phyloP scores from a whole-genome alignment of 2,797 vertebrate genomes.

The Manis crassicaudata region DNA sequence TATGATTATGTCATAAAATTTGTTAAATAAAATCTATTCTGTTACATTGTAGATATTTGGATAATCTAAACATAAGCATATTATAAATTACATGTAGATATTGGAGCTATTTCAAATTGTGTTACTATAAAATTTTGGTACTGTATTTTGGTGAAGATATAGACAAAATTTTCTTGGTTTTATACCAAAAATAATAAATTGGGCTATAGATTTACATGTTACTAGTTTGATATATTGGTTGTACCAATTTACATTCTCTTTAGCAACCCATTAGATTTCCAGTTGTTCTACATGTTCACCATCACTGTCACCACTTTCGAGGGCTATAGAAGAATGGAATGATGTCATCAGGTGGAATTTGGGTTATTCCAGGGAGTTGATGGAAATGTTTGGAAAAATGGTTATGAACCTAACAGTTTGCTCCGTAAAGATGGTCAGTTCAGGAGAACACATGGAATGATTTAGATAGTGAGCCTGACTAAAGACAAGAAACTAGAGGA shows the following conservation, averaged over 20 bases:
- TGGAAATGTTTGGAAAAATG: background rate
- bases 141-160: background rate
- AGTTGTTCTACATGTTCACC: background rate
- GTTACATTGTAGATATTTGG: background rate
- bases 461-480: background rate
- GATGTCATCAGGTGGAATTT: background rate
- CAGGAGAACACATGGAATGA: background rate
- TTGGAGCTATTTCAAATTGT: background rate
- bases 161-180: background rate
- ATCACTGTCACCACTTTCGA: background rate
- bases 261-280: background rate
- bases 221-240: background rate
- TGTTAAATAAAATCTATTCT: background rate
- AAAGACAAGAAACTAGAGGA: background rate
- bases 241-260: background rate
- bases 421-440: background rate
- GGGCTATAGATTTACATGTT: background rate
- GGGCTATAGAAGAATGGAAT: background rate
- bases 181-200: background rate
- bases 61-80: background rate
- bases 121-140: background rate
- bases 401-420: background rate
- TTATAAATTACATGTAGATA: background rate
- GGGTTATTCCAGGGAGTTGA: background rate
- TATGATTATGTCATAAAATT: background rate